Evolutionary conservation across 2,113 vertebrate species (phyloP).

Genomic region (Calidris pugnax): DNA sequence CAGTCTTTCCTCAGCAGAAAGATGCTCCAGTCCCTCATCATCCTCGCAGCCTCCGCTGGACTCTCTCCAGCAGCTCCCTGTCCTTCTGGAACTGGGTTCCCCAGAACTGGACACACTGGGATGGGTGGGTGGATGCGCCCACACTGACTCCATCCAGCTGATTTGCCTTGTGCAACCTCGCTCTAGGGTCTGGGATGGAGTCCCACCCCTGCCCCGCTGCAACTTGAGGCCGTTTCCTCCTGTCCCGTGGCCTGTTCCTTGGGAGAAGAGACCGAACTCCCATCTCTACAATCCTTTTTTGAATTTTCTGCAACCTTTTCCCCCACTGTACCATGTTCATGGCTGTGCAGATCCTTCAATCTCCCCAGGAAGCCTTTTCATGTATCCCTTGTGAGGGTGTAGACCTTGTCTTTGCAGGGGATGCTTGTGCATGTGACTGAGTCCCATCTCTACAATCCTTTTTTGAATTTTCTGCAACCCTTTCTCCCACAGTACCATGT

Average conservation of each 20-base stretch:
- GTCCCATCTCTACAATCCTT: neutral
- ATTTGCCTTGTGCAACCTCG: neutral
- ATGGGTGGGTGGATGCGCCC: neutral
- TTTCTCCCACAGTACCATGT: fast-evolving
- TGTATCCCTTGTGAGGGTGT: fast-evolving
- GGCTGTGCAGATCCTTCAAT: neutral
- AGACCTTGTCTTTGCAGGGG: neutral
- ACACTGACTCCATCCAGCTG: neutral
- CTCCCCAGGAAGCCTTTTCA: neutral
- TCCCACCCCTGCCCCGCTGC: too few relatives aligned
- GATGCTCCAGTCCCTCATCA: too few relatives aligned
- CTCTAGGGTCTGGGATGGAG: neutral
- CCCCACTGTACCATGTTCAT: fast-evolving
- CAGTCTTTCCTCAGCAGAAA: too few relatives aligned
- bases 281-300: neutral
- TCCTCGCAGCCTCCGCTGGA: too few relatives aligned
- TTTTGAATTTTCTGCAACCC: fast-evolving
- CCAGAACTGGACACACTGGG: too few relatives aligned
- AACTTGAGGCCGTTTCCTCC: neutral
- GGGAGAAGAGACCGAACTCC: neutral
- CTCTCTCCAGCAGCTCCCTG: too few relatives aligned
- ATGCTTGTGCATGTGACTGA: fast-evolving
- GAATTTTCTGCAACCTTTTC: neutral
- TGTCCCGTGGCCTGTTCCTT: neutral
- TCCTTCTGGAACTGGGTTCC: too few relatives aligned